Base-by-base conservation (phyloP, 2,888 invertebrate species). In the Cataglyphis cursor region DNA sequence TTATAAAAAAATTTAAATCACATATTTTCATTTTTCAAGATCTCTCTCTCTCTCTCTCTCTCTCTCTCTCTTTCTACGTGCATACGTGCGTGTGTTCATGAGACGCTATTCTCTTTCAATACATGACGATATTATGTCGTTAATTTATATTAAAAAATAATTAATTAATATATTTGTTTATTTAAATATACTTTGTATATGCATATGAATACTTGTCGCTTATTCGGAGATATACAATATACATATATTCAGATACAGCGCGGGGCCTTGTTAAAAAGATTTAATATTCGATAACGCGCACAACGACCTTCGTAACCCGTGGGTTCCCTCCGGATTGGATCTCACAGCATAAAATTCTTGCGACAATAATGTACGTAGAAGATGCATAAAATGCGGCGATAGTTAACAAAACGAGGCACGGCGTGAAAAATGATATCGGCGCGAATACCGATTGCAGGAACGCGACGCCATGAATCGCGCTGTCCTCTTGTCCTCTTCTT, bases 221-320 rank as follows among this genome's bases (percentile, higher is more conserved):
- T 48, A 18, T 6, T 15, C 51, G 0, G 15, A 21, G 15, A 8
- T 70, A 70, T 35, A 6, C 6, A 35, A 35, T 35, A 0, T 31
- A 31, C 5, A 35, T 44, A 15, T 54, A 35, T 70, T 70, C 54
- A 70, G 4, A 15, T n/a, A 15, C 44, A 15, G 3, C 12, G n/a
- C n/a, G 21, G n/a, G 4, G 10, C 8, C 12, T 51, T 28, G 21
- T 51, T 51, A 31, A 21, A 70, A 8, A 31, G 0, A 51, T n/a
- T 35, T 21, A 35, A 70, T 21, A n/a, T 54, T 15, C n/a, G 65
- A 65, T 65, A 65, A 41, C 18, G 65, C 12, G n/a, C n/a, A n/a
- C n/a, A n/a, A 2, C 6, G 5, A 41, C 51, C 70, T 70, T 70
- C 18, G 44, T 24, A 24, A 24, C 10, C 18, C 44, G 18, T 18